These are phyloP conservation scores for Bos indicus DNA, from an alignment of 2,113 vertebrate species.

Conservation along the genomic window DNA sequence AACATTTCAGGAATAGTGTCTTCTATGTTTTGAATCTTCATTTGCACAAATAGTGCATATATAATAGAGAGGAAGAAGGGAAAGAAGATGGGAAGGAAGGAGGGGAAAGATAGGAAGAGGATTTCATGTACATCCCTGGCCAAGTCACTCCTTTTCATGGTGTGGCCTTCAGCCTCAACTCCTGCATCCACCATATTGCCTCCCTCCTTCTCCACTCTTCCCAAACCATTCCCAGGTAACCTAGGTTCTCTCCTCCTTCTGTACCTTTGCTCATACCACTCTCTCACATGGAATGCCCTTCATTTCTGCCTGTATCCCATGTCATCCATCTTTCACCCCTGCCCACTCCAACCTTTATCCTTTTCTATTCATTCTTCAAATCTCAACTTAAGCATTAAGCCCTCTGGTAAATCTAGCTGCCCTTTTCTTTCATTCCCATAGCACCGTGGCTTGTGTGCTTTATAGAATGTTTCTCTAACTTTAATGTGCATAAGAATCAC, in stretches of 20 bases:
- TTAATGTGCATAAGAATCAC: not conserved
- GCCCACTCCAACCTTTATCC: not conserved
- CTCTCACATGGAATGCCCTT: not conserved
- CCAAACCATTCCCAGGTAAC: not conserved
- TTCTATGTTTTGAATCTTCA: not conserved
- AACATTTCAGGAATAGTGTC: not conserved
- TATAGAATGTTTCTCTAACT: not conserved
- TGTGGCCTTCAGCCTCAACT: not conserved
- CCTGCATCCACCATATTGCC: not conserved
- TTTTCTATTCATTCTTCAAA: not conserved
- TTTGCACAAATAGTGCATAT: not conserved
- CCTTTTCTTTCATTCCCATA: not conserved
- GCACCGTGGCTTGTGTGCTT: not conserved
- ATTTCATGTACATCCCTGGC: not conserved
- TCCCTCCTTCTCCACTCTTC: not conserved
- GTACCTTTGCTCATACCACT: fast-evolving
- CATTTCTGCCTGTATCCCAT: not conserved
- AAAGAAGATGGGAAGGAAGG: not conserved
- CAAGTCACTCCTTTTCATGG: not conserved
- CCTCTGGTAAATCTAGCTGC: too few species aligned
- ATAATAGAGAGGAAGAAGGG: not conserved
- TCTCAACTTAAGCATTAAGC: not conserved
- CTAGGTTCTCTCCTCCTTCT: not conserved
- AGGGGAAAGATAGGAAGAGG: not conserved
- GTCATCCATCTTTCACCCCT: not conserved